Base-by-base conservation (phyloP, 2,797 vertebrate species). In the Chrysocyon brachyurus region DNA sequence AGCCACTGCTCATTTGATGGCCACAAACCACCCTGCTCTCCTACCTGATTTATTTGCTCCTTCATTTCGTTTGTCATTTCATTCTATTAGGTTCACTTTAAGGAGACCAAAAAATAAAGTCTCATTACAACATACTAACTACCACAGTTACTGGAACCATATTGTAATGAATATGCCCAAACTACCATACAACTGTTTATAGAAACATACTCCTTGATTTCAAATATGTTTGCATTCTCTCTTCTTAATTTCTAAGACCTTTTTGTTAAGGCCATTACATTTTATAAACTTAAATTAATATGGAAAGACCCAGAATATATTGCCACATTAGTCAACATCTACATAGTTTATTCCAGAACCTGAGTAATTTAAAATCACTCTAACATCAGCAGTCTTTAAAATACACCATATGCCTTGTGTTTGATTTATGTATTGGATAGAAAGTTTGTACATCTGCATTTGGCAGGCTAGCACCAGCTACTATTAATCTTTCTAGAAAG, bases 401-500 rank as follows among this genome's bases (percentile, higher is more conserved):
- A 96, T 97, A 96, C 9, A 21, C 92, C 86, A 28, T 33, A 5
- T 85, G 96, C 96, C 96, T 98, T 49, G 59, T 90, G 84, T 98
- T 98, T 98, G 98, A 98, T 98, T 98, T 96, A 98, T 97, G 91
- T 87, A 78, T 91, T 85, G 64, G 87, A 79, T 87, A 95, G 96
- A 96, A 98, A 97, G 97, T 98, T 91, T 86, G 84, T 93, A 63
- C 86, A 87, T 90, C 87, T 78, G 97, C 72, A 92, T 83, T 97
- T 97, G 97, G 97, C 97, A 98, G 96, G 91, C 97, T 96, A 96
- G 94, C 83, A 83, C 92, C 91, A 97, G 96, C 94, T 96, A 95
- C 97, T 98, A 97, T 98, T 98, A 97, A 98, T 98, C 95, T 98
- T 98, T 92, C 92, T 93, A 61, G 94, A 98, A 98, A 97, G 92